These are phyloP conservation scores for Melanotaenia maccullochi DNA, from an alignment of 2,797 vertebrate species.

Conservation along the genomic window DNA sequence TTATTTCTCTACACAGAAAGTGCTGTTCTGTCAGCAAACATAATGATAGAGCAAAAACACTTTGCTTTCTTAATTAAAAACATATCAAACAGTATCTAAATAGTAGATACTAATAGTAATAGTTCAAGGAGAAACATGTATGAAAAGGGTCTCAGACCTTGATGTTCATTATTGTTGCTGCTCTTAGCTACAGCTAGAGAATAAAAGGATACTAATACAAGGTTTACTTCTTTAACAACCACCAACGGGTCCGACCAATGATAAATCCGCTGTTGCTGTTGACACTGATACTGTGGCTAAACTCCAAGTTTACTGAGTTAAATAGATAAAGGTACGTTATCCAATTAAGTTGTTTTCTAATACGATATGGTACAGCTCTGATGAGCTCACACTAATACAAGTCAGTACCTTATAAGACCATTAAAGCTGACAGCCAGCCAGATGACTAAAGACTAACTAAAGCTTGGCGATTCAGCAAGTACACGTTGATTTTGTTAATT, in stretches of 20 bases:
- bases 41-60: too few relatives aligned
- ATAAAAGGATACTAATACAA: slow-evolving; percentile 1
- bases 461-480: not conserved
- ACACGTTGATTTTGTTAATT: not conserved
- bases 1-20: too few relatives aligned
- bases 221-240: slow-evolving; percentile 12
- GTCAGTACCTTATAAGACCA: slow-evolving; percentile 2
- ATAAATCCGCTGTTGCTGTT: slow-evolving; percentile 32
- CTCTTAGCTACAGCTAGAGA: too few relatives aligned
- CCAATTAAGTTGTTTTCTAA: slow-evolving; percentile 61
- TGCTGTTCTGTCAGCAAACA: too few relatives aligned
- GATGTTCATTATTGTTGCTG: too few relatives aligned
- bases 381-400: slow-evolving; percentile 52
- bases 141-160: too few relatives aligned
- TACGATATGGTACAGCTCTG: slow-evolving; percentile 37
- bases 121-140: too few relatives aligned
- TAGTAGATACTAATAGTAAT: too few relatives aligned
- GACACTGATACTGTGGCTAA: slow-evolving; percentile 49
- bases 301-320: slow-evolving; percentile 47
- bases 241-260: slow-evolving; percentile 19
- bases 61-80: not conserved
- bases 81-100: not conserved
- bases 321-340: slow-evolving; percentile 65
- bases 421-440: slow-evolving; percentile 34
- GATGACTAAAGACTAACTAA: not conserved